A percentile compares a stretch with the other conserved stretches of the same genome.
These are phyloP conservation scores for Zeugodacus cucurbitae DNA, from an alignment of 1,140 invertebrate species.

Conservation along the genomic window DNA sequence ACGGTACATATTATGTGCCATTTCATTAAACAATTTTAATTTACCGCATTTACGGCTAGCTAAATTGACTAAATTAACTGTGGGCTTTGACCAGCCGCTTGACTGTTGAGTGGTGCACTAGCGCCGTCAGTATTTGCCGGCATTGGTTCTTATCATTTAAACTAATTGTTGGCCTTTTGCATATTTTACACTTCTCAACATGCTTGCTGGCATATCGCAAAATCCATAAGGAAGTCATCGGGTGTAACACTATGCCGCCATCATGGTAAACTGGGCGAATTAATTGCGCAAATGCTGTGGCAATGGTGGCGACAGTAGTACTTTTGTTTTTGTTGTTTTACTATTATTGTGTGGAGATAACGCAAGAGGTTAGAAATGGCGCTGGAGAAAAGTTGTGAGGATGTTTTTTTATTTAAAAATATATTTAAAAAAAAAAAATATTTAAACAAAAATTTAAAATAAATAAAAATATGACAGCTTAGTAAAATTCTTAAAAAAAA, in stretches of 20 bases:
- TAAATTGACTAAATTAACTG: neutral
- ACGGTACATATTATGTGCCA: neutral
- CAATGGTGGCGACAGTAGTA: neutral
- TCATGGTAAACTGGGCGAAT: neutral
- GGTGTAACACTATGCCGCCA: neutral
- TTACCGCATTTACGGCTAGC: neutral
- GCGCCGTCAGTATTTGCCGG: neutral
- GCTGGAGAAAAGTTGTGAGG: neutral
- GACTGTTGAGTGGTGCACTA: neutral
- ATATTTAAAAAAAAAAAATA: neutral
- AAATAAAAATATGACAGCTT: too few relatives aligned
- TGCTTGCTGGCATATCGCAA: neutral
- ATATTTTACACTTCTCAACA: neutral
- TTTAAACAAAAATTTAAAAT: too few relatives aligned
- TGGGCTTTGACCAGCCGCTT: neutral
- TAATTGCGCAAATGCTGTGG: neutral
- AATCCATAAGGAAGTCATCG: conserved; percentile 18
- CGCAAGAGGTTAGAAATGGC: neutral
- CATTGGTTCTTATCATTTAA: neutral
- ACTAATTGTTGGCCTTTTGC: conserved; percentile 13
- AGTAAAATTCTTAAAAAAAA: too few relatives aligned
- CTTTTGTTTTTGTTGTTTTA: neutral
- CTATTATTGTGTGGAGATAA: neutral
- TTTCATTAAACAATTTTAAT: neutral
- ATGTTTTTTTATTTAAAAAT: neutral